Base-by-base conservation (phyloP, 30 jellyfish, hydroid and myxozoan genomes). In the Chrysaora quinquecirrha region DNA sequence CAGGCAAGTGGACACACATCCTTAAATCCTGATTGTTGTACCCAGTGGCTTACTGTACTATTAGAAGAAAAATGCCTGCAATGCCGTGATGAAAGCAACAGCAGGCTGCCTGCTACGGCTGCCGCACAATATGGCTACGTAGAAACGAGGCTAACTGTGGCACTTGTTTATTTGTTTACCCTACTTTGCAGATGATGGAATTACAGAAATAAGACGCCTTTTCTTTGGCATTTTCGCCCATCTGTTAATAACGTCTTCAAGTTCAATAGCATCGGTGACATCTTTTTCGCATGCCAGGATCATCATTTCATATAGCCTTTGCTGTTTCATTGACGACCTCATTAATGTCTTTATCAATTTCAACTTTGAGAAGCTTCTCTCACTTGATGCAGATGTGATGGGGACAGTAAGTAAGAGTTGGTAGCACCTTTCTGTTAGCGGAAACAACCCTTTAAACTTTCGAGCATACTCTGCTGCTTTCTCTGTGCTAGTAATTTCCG, bases 321-420 rank as follows among this genome's bases (percentile, higher is more conserved):
- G 64, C 64, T 75, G 76, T 54, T 54, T 48, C 80, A 75, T 75
- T 52, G 87, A 23, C 34, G 78, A 49, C 32, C 87, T 19, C 78
- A 60, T 75, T 48, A 38, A 20, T 11, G 47, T 72, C 84, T 72
- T 72, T 49, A 75, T 75, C n/a, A 75, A 22, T 75, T 75, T 75
- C 20, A 56, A 54, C 62, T 75, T 54, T 54, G 87, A 49, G 28
- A 73, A 38, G 50, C 85, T 73, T 49, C 75, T 46, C 75, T 73
- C 79, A 32, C 75, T 1, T 1, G 85, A 73, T 12, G 85, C 76
- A 16, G 75, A 25, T 23, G 87, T 75, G 7, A 75, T 75, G 25
- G 87, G 82, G 31, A 58, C 80, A 9, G 87, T 49, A 24, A 4
- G 87, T 3, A 58, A 62, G 24, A 75, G 87, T 35, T 58, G 65